A percentile compares a stretch with the other conserved stretches of the same genome.
phyloP scores from a whole-genome alignment of 92 coral and sea anemone genomes.

The Umimayanthus kanabou region DNA sequence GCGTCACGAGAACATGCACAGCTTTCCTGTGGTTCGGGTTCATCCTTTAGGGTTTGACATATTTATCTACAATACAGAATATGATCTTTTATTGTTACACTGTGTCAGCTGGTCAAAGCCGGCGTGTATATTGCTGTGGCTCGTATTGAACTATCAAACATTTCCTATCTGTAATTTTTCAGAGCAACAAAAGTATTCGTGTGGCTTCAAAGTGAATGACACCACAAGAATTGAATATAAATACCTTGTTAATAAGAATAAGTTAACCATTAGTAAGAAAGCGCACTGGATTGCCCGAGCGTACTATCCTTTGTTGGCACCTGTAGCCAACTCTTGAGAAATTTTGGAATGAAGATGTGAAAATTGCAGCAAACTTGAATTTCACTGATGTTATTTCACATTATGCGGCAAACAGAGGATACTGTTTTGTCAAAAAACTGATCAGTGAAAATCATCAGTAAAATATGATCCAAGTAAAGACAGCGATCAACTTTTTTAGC shows the following conservation, averaged over 20 bases:
- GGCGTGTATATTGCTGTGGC: slow-evolving; percentile 7
- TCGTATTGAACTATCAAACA: background rate
- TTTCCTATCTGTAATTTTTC: slow-evolving; percentile 11
- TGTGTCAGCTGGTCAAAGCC: no score
- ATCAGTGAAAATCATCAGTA: background rate
- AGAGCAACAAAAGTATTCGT: background rate
- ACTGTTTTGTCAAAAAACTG: background rate
- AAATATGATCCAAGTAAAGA: background rate
- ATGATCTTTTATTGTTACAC: background rate
- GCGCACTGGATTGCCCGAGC: background rate
- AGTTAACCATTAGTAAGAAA: background rate
- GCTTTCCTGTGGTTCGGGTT: background rate
- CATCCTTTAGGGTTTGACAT: slow-evolving; percentile 2
- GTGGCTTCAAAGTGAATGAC: slow-evolving; percentile 8
- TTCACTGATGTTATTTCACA: background rate
- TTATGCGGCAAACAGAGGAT: background rate
- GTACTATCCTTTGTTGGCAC: background rate
- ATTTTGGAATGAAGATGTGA: background rate
- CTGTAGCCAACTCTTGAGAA: background rate
- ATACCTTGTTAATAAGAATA: slow-evolving; percentile 1
- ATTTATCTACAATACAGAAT: background rate
- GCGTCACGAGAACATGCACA: slow-evolving; percentile 7
- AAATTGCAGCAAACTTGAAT: background rate
- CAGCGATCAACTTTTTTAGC: background rate
- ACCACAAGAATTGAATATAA: background rate